phyloP scores from a whole-genome alignment of 2,888 invertebrate species.

The Drosophila setosimentum region DNA sequence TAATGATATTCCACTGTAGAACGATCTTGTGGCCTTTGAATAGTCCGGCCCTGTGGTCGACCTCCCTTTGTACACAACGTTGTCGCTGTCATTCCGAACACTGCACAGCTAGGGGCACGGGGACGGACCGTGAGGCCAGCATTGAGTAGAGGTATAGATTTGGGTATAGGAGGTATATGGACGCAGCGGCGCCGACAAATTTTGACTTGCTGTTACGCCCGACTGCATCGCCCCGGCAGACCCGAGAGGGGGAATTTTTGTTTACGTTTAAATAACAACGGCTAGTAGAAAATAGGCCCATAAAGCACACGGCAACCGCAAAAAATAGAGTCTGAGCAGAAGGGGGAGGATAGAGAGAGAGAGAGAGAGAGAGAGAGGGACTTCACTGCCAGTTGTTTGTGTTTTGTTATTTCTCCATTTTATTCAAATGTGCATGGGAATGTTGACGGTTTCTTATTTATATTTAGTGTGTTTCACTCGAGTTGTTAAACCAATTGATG shows the following conservation, averaged over 20 bases:
- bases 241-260: slow-evolving; percentile 22
- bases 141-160: slow-evolving; percentile 12
- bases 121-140: neutral
- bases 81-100: slow-evolving; percentile 46
- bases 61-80: slow-evolving; percentile 34
- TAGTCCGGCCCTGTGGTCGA: slow-evolving; percentile 45
- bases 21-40: neutral
- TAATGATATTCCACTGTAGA: neutral
- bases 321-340: slow-evolving; percentile 14
- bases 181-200: slow-evolving; percentile 61
- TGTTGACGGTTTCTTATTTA: slow-evolving; percentile 30
- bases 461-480: slow-evolving; percentile 23
- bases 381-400: slow-evolving; percentile 14
- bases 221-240: slow-evolving; percentile 49
- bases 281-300: slow-evolving; percentile 39
- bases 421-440: slow-evolving; percentile 58
- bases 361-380: neutral
- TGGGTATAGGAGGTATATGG: slow-evolving; percentile 48
- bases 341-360: neutral
- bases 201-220: slow-evolving; percentile 73
- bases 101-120: slow-evolving; percentile 13
- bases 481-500: slow-evolving; percentile 51
- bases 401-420: slow-evolving; percentile 5
- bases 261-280: slow-evolving; percentile 57
- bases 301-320: slow-evolving; percentile 68